These are phyloP conservation scores for Daboia siamensis DNA, from an alignment of 2,113 vertebrate species.

Conservation along the genomic window DNA sequence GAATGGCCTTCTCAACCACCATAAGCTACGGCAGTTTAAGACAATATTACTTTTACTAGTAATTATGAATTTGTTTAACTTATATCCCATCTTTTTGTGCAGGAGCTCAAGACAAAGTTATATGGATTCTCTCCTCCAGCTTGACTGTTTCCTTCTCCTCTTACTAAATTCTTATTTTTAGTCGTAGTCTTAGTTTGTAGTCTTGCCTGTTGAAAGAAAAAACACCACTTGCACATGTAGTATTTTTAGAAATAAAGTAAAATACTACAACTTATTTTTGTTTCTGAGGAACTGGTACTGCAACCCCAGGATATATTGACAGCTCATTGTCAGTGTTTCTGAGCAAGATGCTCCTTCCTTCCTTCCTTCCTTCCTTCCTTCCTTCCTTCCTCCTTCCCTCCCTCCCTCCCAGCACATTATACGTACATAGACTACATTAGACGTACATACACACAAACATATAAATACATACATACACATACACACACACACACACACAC, in stretches of 20 bases:
- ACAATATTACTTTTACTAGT: background rate
- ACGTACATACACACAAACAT: no score
- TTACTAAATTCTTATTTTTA: background rate
- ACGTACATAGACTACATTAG: no score
- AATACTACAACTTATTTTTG: background rate
- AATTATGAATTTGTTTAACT: background rate
- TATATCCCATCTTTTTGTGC: background rate
- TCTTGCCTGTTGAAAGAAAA: background rate
- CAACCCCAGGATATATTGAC: background rate
- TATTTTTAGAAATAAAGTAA: constrained; percentile 2
- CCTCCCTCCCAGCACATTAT: background rate
- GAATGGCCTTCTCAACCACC: background rate
- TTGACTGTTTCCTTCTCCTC: background rate
- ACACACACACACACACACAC: background rate
- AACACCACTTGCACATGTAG: background rate
- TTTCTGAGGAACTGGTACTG: constrained; percentile 22
- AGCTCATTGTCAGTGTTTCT: constrained; percentile 22
- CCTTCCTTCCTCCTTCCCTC: background rate
- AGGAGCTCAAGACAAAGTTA: background rate
- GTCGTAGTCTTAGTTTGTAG: background rate
- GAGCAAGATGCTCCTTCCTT: background rate
- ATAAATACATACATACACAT: background rate
- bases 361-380: background rate
- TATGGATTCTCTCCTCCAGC: background rate
- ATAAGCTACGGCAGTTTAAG: background rate